Conservation (phyloP, 2,113 vertebrate species). For the Athene noctua region DNA sequence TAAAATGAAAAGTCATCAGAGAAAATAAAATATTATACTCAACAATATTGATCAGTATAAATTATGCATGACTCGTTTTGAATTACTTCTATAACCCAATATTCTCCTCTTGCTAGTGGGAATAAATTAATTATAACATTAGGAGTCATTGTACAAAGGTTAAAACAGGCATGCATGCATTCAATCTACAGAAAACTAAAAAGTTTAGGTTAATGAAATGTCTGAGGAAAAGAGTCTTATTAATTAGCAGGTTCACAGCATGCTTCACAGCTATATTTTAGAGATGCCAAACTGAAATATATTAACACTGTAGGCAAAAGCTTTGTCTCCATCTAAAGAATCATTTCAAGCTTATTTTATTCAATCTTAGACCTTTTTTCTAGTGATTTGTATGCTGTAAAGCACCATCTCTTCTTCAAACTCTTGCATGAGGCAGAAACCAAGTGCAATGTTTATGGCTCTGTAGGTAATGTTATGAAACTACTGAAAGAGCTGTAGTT, state of each 20-base stretch:
- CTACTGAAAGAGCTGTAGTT: neutral
- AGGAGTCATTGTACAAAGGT: constrained; percentile 38
- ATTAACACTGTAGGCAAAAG: constrained; percentile 5
- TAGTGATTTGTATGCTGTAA: constrained; percentile 31
- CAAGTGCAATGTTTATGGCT: neutral
- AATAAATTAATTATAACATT: constrained; percentile 57
- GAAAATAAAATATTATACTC: neutral
- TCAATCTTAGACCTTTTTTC: neutral
- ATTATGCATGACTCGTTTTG: constrained; percentile 9
- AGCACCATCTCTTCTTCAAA: neutral
- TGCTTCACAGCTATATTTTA: constrained; percentile 68
- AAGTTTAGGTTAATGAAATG: constrained; percentile 70
- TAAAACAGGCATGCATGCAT: constrained; percentile 30
- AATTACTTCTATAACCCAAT: constrained; percentile 1
- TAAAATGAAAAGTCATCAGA: constrained; percentile 2
- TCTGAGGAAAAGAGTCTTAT: constrained; percentile 38
- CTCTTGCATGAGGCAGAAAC: neutral
- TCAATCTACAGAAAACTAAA: constrained; percentile 45
- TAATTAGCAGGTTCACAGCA: constrained; percentile 67
- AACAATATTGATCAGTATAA: constrained; percentile 32
- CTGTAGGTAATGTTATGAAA: constrained; percentile 5
- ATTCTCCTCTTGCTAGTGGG: neutral
- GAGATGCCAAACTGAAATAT: constrained; percentile 49
- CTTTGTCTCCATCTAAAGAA: constrained; percentile 13
- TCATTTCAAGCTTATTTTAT: constrained; percentile 9